phyloP scores from a whole-genome alignment of 2,797 vertebrate species.

The Microchirus variegatus region DNA sequence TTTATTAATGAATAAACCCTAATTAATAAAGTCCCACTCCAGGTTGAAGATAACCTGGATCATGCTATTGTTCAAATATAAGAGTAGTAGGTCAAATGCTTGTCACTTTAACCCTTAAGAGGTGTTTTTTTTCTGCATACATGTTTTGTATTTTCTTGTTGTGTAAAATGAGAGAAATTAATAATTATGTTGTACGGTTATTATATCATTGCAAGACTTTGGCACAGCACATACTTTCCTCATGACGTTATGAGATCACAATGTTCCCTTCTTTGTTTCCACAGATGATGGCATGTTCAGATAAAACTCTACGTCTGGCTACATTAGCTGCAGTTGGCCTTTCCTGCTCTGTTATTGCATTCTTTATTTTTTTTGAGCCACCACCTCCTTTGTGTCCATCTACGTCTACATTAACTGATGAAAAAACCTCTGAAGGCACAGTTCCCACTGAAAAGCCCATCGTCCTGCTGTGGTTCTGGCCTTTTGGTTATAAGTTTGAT shows the following conservation, averaged over 20 bases:
- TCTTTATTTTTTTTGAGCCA: constrained; percentile 4
- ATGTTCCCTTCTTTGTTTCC: background rate
- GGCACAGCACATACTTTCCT: no score
- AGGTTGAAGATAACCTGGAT: no score
- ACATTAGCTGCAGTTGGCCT: background rate
- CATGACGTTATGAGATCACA: background rate
- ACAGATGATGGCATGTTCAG: background rate
- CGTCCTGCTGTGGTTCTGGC: constrained; percentile 73
- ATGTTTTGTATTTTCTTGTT: no score
- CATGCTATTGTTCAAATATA: no score
- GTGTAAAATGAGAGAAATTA: no score
- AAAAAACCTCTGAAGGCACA: background rate
- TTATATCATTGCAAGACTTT: no score
- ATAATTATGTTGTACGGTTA: no score
- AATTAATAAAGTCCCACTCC: no score
- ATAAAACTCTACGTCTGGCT: background rate
- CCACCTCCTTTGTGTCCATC: background rate
- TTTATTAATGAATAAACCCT: no score
- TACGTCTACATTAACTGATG: background rate
- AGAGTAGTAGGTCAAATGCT: no score
- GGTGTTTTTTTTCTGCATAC: no score
- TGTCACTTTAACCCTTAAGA: no score
- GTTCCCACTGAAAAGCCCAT: constrained; percentile 14
- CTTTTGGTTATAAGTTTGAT: constrained; percentile 40
- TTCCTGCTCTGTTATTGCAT: background rate